These are phyloP conservation scores for Serinus canaria DNA, from an alignment of 2,113 vertebrate genomes.

Conservation along the genomic window DNA sequence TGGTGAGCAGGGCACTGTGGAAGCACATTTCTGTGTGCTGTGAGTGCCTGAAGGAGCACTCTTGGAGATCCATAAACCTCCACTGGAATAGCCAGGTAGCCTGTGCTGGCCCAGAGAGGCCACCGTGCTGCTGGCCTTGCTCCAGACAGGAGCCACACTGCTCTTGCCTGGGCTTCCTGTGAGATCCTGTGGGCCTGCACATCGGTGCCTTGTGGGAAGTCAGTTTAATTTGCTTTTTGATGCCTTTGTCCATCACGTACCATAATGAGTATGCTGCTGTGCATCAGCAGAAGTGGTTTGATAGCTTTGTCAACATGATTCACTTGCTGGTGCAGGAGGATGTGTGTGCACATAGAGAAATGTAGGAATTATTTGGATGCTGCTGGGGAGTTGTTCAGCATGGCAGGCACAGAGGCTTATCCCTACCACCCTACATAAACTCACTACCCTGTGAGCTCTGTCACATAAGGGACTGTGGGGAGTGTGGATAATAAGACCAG, in stretches of 20 bases:
- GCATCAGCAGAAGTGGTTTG: background rate
- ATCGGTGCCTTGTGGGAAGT: background rate
- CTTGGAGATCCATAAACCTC: background rate
- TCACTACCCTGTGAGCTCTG: background rate
- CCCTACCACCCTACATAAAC: background rate
- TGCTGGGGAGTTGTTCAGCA: background rate
- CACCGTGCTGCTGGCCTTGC: background rate
- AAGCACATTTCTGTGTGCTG: background rate
- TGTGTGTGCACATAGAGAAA: background rate
- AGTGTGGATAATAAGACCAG: background rate
- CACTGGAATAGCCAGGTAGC: background rate
- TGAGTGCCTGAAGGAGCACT: background rate
- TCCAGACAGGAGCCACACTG: background rate
- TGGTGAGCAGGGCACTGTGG: background rate
- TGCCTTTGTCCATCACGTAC: background rate
- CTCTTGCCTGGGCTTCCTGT: background rate
- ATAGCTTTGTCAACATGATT: background rate
- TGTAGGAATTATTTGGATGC: background rate
- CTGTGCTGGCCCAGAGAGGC: background rate
- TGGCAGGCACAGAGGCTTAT: background rate
- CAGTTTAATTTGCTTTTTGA: background rate
- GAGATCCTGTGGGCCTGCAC: background rate
- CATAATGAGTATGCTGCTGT: background rate
- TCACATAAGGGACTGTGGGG: background rate
- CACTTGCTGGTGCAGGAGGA: background rate